These are phyloP conservation scores for Datnioides undecimradiatus DNA, from an alignment of 2,113 vertebrate genomes.

Conservation along the genomic window DNA sequence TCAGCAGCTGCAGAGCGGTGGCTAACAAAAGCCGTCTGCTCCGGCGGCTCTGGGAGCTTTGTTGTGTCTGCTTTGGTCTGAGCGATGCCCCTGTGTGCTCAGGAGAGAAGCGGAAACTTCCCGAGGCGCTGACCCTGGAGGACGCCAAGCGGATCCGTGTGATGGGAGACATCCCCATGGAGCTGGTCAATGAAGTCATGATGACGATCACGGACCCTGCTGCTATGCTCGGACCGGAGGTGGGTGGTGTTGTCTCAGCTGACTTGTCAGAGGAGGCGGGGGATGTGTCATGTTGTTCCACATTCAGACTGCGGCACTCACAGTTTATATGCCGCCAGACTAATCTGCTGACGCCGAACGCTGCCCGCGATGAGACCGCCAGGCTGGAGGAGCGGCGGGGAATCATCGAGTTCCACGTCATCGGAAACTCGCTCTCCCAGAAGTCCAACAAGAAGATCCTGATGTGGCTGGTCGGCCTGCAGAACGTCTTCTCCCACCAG, in stretches of 20 bases:
- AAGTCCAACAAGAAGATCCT: constrained; percentile 98
- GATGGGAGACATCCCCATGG: constrained; percentile 99
- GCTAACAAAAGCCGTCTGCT: background rate
- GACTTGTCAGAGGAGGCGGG: background rate
- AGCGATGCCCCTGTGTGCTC: background rate
- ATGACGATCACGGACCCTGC: constrained; percentile 98
- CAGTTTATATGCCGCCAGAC: constrained; percentile 82
- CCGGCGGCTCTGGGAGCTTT: no score
- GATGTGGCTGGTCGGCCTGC: constrained; percentile 97
- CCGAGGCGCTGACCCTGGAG: constrained; percentile 94
- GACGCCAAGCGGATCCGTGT: constrained; percentile 97
- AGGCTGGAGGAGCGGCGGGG: constrained; percentile 95
- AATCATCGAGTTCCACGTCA: constrained; percentile 99
- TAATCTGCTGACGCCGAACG: constrained; percentile 94
- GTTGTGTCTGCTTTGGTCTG: background rate
- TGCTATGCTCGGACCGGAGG: constrained; percentile 98
- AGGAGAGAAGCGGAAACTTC: constrained; percentile 98
- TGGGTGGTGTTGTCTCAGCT: constrained; percentile 9
- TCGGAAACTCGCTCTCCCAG: constrained; percentile 96
- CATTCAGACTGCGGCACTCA: background rate
- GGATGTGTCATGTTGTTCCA: background rate
- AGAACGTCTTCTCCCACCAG: constrained; percentile 99
- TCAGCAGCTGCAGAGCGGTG: background rate
- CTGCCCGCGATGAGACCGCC: constrained; percentile 95
- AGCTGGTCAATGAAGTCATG: constrained; percentile 99